These are phyloP conservation scores for Equus quagga DNA, from an alignment of 2,113 vertebrate genomes.

Conservation along the genomic window DNA sequence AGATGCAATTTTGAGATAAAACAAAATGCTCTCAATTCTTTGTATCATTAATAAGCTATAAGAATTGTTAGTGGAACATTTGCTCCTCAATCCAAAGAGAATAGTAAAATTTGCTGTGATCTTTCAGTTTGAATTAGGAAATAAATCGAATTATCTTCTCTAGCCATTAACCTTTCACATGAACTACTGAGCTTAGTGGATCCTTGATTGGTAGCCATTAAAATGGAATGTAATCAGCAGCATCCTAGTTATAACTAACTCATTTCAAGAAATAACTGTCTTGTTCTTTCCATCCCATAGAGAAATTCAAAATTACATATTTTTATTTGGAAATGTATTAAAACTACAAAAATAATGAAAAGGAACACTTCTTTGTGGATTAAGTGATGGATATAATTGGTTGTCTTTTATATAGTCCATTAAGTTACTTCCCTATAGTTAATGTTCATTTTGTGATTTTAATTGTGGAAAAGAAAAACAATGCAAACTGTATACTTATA, in stretches of 20 bases:
- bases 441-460: not conserved
- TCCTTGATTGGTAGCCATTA: slow-evolving; percentile 57
- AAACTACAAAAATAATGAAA: slow-evolving; percentile 22
- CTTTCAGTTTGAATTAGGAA: slow-evolving; percentile 61
- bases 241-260: slow-evolving; percentile 62
- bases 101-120: slow-evolving; percentile 35
- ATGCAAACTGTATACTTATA: not conserved
- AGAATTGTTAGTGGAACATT: slow-evolving; percentile 34
- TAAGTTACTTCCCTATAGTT: not conserved
- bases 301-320: slow-evolving; percentile 14
- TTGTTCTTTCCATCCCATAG: not conserved
- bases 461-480: slow-evolving; percentile 20
- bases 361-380: not conserved
- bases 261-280: slow-evolving; percentile 61
- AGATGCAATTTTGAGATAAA: not conserved
- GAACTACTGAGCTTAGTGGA: slow-evolving; percentile 44
- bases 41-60: slow-evolving; percentile 46
- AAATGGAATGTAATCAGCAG: slow-evolving; percentile 66
- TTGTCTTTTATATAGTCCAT: not conserved
- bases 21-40: not conserved
- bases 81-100: slow-evolving; percentile 48
- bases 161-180: slow-evolving; percentile 68
- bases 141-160: slow-evolving; percentile 69
- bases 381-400: not conserved
- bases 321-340: slow-evolving; percentile 58